Evolutionary conservation across 2,888 invertebrate genomes (phyloP).

Genomic region (Agrochola circellaris): DNA sequence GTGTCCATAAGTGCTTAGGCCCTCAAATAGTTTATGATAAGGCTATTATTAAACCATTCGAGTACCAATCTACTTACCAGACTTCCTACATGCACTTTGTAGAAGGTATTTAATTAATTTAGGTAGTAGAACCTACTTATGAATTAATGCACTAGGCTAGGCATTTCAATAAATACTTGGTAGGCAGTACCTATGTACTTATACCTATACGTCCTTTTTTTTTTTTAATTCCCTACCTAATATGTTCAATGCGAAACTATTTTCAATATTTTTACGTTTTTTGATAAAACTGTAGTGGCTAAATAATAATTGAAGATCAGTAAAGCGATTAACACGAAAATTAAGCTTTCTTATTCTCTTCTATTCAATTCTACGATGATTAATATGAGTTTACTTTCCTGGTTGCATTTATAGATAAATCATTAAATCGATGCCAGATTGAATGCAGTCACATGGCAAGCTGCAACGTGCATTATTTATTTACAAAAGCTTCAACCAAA

Average conservation of each 20-base stretch:
- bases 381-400: neutral
- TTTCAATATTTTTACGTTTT: too few relatives aligned
- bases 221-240: neutral
- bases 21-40: constrained; percentile 9
- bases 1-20: neutral
- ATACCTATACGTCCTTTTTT: neutral
- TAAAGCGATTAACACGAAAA: neutral
- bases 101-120: neutral
- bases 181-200: neutral
- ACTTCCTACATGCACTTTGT: neutral
- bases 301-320: neutral
- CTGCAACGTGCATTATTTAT: constrained; percentile 28
- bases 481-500: constrained; percentile 28
- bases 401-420: neutral
- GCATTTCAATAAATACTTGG: neutral
- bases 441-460: neutral
- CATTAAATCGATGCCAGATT: neutral
- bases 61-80: neutral
- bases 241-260: neutral
- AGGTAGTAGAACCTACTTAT: too few relatives aligned
- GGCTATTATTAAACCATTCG: constrained; percentile 3
- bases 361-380: neutral
- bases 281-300: neutral
- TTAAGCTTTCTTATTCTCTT: neutral
- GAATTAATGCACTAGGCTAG: neutral